A percentile compares a stretch with the other conserved stretches of the same genome.
These are phyloP conservation scores for Phaetusa simplex DNA, from an alignment of 2,113 vertebrate genomes.

Conservation along the genomic window DNA sequence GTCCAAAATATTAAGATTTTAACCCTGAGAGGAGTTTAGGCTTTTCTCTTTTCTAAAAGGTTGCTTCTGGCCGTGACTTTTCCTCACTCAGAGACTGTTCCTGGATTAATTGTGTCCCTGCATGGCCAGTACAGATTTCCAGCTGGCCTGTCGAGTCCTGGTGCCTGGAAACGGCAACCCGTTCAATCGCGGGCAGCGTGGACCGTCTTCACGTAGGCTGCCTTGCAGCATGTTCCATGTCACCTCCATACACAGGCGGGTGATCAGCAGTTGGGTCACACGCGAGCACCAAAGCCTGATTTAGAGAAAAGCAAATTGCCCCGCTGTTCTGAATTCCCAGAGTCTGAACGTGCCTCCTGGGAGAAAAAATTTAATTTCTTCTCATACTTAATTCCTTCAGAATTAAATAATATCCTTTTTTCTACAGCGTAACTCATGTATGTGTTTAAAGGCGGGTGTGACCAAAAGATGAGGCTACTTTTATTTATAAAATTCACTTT, in stretches of 20 bases:
- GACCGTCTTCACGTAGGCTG: not conserved
- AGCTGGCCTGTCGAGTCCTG: not conserved
- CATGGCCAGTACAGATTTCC: not conserved
- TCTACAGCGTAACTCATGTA: not conserved
- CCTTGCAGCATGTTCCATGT: not conserved
- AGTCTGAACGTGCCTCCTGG: not conserved
- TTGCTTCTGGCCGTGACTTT: not conserved
- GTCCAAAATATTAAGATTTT: not conserved
- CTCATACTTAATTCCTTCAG: not conserved
- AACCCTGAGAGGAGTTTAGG: not conserved
- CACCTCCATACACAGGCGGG: not conserved
- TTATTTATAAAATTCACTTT: not conserved
- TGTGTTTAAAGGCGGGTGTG: not conserved
- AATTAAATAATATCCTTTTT: not conserved
- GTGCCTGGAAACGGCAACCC: not conserved
- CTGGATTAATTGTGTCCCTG: not conserved
- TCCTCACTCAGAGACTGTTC: not conserved
- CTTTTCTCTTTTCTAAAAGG: not conserved
- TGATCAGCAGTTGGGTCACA: not conserved
- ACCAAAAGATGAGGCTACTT: not conserved
- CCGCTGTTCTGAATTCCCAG: not conserved
- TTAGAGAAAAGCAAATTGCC: not conserved
- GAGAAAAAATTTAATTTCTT: not conserved
- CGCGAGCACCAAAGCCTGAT: not conserved
- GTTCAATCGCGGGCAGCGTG: not conserved